phyloP scores from a whole-genome alignment of 2,113 vertebrate genomes.

The Blennius ocellaris region DNA sequence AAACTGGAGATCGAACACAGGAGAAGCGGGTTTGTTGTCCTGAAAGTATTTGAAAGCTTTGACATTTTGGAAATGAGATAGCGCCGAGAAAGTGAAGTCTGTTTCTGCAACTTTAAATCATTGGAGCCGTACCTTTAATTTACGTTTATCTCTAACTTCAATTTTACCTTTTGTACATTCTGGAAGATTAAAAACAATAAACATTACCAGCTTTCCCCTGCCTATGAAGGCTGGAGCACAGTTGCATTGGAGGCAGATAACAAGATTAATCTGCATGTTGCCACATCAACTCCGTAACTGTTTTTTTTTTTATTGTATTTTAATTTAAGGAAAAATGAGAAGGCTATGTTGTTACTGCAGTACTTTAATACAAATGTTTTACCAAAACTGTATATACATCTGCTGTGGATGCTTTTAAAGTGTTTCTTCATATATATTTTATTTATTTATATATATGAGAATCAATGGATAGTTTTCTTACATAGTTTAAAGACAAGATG shows the following conservation, averaged over 20 bases:
- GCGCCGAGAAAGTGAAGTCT: constrained; percentile 16
- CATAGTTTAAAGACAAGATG: constrained; percentile 7
- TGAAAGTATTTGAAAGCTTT: constrained; percentile 52
- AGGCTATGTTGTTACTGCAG: not conserved
- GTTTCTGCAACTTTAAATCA: not conserved
- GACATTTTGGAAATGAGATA: constrained; percentile 50
- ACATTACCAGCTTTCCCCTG: no score
- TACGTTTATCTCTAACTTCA: not conserved
- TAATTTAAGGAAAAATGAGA: not conserved
- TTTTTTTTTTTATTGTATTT: constrained; percentile 2
- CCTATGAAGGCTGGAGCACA: not conserved
- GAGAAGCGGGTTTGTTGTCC: constrained; percentile 35
- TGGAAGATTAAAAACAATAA: no score
- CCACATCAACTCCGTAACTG: not conserved
- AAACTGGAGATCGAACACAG: constrained; percentile 26
- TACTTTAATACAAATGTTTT: constrained; percentile 1
- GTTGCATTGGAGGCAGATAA: constrained; percentile 39
- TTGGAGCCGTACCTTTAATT: no score
- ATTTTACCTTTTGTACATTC: no score
- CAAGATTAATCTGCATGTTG: not conserved
- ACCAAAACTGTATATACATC: not conserved
- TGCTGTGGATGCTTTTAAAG: not conserved
- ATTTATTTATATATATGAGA: no score
- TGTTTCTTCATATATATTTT: not conserved
- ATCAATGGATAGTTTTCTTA: constrained; percentile 8